These are phyloP conservation scores for Microtus pennsylvanicus DNA, from an alignment of 2,113 vertebrate species.

Conservation along the genomic window DNA sequence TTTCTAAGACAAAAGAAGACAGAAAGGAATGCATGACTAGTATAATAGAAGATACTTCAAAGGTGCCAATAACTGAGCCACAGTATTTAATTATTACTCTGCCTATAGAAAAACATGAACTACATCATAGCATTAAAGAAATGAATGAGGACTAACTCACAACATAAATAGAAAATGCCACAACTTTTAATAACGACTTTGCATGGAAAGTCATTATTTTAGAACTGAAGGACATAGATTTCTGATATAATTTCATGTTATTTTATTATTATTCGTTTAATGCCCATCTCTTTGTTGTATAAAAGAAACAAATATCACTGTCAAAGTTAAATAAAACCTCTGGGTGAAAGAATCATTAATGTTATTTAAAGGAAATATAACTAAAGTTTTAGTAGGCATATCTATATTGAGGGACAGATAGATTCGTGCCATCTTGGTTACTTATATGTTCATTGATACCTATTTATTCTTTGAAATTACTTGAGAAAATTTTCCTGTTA, in stretches of 20 bases:
- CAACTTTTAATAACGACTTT: not conserved
- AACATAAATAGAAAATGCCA: not conserved
- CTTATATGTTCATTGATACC: not conserved
- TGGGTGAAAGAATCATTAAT: not conserved
- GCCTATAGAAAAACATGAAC: not conserved
- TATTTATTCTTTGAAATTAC: not conserved
- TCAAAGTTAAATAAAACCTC: not conserved
- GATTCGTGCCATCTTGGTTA: not conserved
- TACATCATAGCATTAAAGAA: not conserved
- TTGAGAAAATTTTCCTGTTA: not conserved
- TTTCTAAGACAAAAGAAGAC: no score
- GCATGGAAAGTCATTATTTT: not conserved
- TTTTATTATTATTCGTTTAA: not conserved
- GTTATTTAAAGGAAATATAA: not conserved
- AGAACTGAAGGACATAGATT: not conserved
- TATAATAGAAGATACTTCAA: not conserved
- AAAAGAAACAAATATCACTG: not conserved
- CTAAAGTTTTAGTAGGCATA: not conserved
- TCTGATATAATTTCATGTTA: not conserved
- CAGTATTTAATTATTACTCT: not conserved
- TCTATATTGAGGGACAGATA: not conserved
- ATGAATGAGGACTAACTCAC: not conserved
- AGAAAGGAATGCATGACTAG: no score
- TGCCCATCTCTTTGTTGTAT: not conserved
- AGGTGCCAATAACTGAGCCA: not conserved